Evolutionary conservation across 2,888 invertebrate species (phyloP).

Genomic region (Melieria crassipennis): DNA sequence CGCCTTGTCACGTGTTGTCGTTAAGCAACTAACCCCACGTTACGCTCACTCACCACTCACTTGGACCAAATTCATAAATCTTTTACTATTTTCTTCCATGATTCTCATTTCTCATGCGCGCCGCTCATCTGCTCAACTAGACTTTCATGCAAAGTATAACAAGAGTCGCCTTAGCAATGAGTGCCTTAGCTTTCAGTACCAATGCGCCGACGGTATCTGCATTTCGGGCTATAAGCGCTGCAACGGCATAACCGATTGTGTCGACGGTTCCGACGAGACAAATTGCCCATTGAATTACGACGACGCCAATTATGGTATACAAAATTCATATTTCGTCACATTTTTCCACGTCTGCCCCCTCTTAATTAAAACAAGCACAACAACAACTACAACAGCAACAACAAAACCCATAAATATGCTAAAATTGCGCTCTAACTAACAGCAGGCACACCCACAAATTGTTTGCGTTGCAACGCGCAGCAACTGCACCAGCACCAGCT

Average conservation of each 20-base stretch:
- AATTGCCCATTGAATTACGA: constrained; percentile 67
- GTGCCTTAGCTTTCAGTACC: constrained; percentile 69
- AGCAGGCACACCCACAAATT: background rate
- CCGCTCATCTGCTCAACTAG: constrained; percentile 44
- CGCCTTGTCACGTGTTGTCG: background rate
- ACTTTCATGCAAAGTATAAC: constrained; percentile 60
- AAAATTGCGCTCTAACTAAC: background rate
- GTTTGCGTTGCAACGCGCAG: no score
- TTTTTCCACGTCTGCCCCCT: background rate
- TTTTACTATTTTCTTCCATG: constrained; percentile 17
- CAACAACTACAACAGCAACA: constrained; percentile 27
- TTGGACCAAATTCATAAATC: no score
- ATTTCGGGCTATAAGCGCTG: constrained; percentile 71
- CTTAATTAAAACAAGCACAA: background rate
- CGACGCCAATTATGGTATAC: constrained; percentile 61
- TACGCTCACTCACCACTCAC: background rate
- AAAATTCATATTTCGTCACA: background rate
- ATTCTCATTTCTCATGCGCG: constrained; percentile 14
- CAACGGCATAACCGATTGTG: constrained; percentile 69
- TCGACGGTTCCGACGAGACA: constrained; percentile 72
- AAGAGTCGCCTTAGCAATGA: constrained; percentile 56
- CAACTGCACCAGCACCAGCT: background rate
- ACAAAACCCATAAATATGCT: background rate
- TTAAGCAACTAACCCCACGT: background rate
- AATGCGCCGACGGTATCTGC: constrained; percentile 73